phyloP scores from a whole-genome alignment of 1,140 invertebrate genomes.

The Homarus americanus region DNA sequence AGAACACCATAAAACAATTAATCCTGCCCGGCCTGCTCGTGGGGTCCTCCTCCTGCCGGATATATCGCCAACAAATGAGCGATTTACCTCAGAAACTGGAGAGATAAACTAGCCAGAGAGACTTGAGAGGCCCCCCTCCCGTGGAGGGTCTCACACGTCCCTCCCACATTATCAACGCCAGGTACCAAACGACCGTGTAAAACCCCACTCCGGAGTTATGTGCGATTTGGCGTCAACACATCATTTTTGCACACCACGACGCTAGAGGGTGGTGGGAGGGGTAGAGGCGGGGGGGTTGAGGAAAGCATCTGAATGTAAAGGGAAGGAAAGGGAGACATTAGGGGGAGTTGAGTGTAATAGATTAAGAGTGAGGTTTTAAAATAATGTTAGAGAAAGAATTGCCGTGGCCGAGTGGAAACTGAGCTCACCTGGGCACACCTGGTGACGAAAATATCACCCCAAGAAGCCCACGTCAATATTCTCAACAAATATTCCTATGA shows the following conservation, averaged over 20 bases:
- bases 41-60: background rate
- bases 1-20: constrained; percentile 27
- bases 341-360: too few species aligned
- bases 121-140: background rate
- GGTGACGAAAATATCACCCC: too few species aligned
- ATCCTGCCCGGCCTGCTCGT: background rate
- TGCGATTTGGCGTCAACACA: constrained; percentile 25
- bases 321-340: too few species aligned
- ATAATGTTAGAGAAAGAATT: too few species aligned
- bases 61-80: constrained; percentile 19
- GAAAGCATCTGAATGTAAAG: too few species aligned
- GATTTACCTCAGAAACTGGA: constrained; percentile 33
- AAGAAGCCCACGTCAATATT: too few species aligned
- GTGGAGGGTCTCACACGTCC: constrained; percentile 3
- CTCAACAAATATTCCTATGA: too few species aligned
- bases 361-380: too few species aligned
- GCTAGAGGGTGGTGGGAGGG: constrained; percentile 11
- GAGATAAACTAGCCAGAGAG: constrained; percentile 15
- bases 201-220: constrained; percentile 20
- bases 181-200: constrained; percentile 56
- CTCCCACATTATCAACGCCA: constrained; percentile 39
- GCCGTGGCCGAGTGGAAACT: too few species aligned
- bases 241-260: constrained; percentile 17
- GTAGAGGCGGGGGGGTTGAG: constrained; percentile 1
- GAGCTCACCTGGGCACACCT: too few species aligned